A percentile compares a stretch with the other conserved stretches of the same genome.
phyloP scores from a whole-genome alignment of 2,797 vertebrate species.

The Galaxias olidus region DNA sequence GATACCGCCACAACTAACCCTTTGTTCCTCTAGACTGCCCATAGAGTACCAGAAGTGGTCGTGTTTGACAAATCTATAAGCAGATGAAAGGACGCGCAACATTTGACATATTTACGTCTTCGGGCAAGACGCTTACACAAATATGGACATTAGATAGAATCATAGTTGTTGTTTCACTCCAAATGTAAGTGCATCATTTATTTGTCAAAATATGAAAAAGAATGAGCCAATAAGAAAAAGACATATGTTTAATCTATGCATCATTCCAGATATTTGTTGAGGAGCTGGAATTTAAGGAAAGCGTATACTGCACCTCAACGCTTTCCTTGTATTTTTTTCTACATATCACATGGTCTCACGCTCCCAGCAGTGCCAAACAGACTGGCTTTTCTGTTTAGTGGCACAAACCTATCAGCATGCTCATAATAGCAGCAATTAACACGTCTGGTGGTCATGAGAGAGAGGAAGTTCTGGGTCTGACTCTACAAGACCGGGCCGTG shows the following conservation, averaged over 20 bases:
- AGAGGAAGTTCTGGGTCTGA: slow-evolving; percentile 51
- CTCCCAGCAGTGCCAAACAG: slow-evolving; percentile 33
- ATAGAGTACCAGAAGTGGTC: neutral
- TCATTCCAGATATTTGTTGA: too few species aligned
- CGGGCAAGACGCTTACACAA: too few species aligned
- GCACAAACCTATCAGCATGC: slow-evolving; percentile 52
- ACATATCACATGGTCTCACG: slow-evolving; percentile 34
- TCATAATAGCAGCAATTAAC: slow-evolving; percentile 31
- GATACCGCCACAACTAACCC: slow-evolving; percentile 23
- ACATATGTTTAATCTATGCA: too few species aligned
- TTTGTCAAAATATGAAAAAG: too few species aligned
- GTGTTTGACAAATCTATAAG: neutral
- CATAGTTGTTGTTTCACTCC: too few species aligned
- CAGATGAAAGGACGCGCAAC: neutral
- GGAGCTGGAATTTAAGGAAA: too few species aligned
- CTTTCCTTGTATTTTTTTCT: slow-evolving; percentile 62
- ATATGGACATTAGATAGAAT: too few species aligned
- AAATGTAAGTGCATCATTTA: too few species aligned
- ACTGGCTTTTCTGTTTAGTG: slow-evolving; percentile 48
- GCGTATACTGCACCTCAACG: slow-evolving; percentile 10
- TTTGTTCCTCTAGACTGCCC: slow-evolving; percentile 23
- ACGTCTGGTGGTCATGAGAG: slow-evolving; percentile 26
- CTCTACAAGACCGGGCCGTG: slow-evolving; percentile 8
- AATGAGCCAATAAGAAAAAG: too few species aligned
- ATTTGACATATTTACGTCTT: too few species aligned